Conservation (phyloP, 1,140 invertebrate genomes). For the Cherax destructor region DNA sequence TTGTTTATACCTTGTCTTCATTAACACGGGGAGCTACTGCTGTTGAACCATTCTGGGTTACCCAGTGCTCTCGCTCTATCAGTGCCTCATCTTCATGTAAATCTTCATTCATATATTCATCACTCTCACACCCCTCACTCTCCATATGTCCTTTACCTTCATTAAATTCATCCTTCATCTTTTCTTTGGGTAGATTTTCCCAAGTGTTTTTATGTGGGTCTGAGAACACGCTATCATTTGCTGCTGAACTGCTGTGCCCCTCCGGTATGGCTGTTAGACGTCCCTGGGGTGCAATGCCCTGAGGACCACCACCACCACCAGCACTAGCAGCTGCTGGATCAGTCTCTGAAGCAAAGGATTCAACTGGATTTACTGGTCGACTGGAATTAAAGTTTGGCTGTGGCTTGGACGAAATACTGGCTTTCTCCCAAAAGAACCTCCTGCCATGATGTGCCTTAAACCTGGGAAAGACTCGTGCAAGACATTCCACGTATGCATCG, state of each 20-base stretch:
- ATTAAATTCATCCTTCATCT: not conserved
- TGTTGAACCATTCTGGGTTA: conserved; percentile 38
- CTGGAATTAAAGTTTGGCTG: conserved; percentile 8
- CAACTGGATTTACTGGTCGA: not conserved
- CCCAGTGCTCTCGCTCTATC: conserved; percentile 43
- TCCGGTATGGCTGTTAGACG: conserved; percentile 51
- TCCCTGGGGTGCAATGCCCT: not conserved
- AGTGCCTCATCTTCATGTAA: conserved; percentile 2
- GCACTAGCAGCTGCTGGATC: conserved; percentile 1
- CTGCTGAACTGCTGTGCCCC: conserved; percentile 56
- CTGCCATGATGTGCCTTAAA: conserved; percentile 51
- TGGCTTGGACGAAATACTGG: conserved; percentile 48
- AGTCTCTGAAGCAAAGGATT: conserved; percentile 42
- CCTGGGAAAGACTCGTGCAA: conserved; percentile 46
- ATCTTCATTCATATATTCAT: not conserved
- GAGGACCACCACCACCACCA: not conserved
- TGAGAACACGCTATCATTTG: conserved; percentile 58
- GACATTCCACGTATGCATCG: conserved; percentile 59
- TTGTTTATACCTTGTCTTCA: conserved; percentile 37
- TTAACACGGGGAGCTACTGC: not conserved
- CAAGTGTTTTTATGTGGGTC: conserved; percentile 25
- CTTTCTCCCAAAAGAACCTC: conserved; percentile 59
- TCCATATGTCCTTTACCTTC: not conserved
- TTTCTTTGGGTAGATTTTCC: not conserved
- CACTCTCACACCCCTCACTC: not conserved